phyloP scores from a whole-genome alignment of 2,888 invertebrate genomes.

The Lochmaea crataegi region DNA sequence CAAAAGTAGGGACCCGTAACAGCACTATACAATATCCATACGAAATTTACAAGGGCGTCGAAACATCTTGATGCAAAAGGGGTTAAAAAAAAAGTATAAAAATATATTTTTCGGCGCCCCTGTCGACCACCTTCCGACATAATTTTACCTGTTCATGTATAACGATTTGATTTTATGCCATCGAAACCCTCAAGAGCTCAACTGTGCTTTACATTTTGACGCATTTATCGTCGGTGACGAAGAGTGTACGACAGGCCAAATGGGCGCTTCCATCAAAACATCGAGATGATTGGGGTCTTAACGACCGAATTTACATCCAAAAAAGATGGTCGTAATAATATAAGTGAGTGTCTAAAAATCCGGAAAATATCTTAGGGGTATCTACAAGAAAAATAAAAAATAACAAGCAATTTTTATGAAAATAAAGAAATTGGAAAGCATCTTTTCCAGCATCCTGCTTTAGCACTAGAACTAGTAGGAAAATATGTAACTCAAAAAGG shows the following conservation, averaged over 20 bases:
- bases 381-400: too few species aligned
- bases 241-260: too few species aligned
- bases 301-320: background rate
- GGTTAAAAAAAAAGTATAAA: background rate
- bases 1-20: conserved; percentile 6
- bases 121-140: background rate
- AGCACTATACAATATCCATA: conserved; percentile 2
- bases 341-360: background rate
- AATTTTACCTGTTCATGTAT: conserved; percentile 8
- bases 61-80: background rate
- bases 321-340: background rate
- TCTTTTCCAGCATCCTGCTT: too few species aligned
- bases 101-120: background rate
- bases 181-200: background rate
- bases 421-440: too few species aligned
- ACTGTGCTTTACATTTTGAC: background rate
- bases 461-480: too few species aligned
- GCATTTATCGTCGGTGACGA: background rate
- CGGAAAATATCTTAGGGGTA: too few species aligned
- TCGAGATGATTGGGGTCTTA: background rate
- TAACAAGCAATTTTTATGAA: too few species aligned
- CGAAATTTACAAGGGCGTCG: background rate
- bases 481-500: too few species aligned
- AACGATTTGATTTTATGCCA: conserved; percentile 11
- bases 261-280: conserved; percentile 5